Conservation (phyloP, 2,888 invertebrate species). For the Ophioninae sp. region DNA sequence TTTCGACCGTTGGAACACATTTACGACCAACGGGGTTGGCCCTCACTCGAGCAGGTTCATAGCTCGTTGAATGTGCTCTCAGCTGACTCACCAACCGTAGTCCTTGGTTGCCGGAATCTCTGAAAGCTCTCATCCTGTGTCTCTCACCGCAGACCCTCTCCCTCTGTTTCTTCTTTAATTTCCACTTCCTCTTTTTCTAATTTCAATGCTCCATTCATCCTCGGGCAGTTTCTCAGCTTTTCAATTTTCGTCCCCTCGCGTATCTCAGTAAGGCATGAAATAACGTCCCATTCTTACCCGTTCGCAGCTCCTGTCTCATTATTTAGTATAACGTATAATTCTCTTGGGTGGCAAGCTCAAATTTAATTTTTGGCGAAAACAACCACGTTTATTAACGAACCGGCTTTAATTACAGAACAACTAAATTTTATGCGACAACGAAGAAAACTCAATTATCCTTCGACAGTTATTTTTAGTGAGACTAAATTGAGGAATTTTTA, state of each 20-base stretch:
- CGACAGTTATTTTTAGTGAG: too few relatives aligned
- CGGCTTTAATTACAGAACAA: neutral
- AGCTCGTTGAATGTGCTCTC: neutral
- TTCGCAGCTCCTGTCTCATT: neutral
- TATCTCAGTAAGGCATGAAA: conserved; percentile 16
- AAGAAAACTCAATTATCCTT: too few relatives aligned
- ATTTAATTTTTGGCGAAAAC: conserved; percentile 37
- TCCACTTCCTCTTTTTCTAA: neutral
- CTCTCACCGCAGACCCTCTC: neutral
- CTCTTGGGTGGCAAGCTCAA: neutral
- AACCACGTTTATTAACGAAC: conserved; percentile 12
- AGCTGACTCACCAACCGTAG: neutral
- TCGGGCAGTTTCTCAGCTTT: conserved; percentile 3
- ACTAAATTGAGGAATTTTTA: too few relatives aligned
- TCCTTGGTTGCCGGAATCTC: neutral
- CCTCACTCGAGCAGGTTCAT: neutral
- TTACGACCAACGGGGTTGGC: neutral
- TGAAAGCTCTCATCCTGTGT: neutral
- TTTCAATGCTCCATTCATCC: neutral
- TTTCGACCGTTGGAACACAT: conserved; percentile 1
- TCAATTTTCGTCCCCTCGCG: conserved; percentile 25
- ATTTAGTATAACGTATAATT: conserved; percentile 8
- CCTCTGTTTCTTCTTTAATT: neutral
- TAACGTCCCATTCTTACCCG: conserved; percentile 1
- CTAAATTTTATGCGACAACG: conserved; percentile 14